A percentile compares a stretch with the other conserved stretches of the same genome.
Evolutionary conservation across 2,797 vertebrate species (phyloP).

Genomic region (Bothrops alternatus): DNA sequence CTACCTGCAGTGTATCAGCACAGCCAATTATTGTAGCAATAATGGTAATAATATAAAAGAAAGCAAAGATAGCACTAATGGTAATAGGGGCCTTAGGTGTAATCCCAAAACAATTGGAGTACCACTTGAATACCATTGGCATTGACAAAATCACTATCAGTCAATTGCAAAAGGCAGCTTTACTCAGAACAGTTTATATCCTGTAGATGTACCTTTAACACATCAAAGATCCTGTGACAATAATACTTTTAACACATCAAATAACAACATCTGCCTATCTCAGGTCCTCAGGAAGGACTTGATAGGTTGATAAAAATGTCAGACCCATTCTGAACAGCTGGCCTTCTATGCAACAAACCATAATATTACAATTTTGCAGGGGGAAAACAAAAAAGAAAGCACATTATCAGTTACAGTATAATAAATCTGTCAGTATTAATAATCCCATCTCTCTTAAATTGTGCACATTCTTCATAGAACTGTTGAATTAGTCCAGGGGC

Average conservation of each 20-base stretch:
- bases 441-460: not conserved
- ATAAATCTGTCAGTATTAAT: not conserved
- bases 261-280: no score
- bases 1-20: not conserved
- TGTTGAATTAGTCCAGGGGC: not conserved
- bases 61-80: not conserved
- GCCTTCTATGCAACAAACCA: not conserved
- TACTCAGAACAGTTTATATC: not conserved
- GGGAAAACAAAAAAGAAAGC: not conserved
- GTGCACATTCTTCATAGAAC: constrained; percentile 10
- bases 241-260: no score
- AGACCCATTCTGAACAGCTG: not conserved
- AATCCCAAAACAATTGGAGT: not conserved
- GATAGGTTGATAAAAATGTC: not conserved
- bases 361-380: not conserved
- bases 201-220: not conserved
- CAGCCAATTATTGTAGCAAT: not conserved
- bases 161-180: not conserved
- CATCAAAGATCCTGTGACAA: no score
- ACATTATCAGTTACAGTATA: not conserved
- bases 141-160: not conserved
- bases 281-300: not conserved
- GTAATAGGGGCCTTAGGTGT: not conserved
- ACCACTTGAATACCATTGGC: not conserved
- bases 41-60: not conserved